Percentiles rank a stretch among this genome's conserved stretches.
phyloP scores from a whole-genome alignment of 2,113 vertebrate species.

The Cygnus buccinator region DNA sequence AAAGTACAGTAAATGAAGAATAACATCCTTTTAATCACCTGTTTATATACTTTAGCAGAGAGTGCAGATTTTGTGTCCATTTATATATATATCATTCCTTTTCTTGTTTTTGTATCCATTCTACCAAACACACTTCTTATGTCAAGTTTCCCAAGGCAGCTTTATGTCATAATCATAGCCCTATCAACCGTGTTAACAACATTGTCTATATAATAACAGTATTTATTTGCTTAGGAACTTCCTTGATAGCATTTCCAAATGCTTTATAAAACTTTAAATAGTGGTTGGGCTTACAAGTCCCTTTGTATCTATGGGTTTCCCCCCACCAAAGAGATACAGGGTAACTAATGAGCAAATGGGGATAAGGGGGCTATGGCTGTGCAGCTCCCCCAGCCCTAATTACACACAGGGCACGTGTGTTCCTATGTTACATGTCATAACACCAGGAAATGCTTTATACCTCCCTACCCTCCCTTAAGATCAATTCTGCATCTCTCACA shows the following conservation, averaged over 20 bases:
- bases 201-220: not conserved
- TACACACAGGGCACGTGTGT: not conserved
- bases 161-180: not conserved
- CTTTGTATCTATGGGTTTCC: conserved; percentile 44
- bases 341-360: not conserved
- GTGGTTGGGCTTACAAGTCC: conserved; percentile 21
- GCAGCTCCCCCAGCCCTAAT: not conserved
- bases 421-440: not conserved
- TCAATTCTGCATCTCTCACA: not conserved
- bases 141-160: not conserved
- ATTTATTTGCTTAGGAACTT: conserved; percentile 39
- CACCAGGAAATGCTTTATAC: conserved; percentile 7
- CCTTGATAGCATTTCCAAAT: conserved; percentile 16
- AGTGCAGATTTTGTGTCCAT: not conserved
- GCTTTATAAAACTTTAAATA: conserved; percentile 9
- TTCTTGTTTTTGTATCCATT: not conserved
- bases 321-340: not conserved
- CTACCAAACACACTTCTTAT: not conserved
- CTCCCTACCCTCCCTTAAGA: not conserved
- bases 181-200: not conserved
- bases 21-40: not conserved
- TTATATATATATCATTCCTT: not conserved
- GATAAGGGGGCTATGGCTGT: not conserved
- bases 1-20: not conserved
- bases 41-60: not conserved